phyloP scores from a whole-genome alignment of 2,888 invertebrate genomes.

The Eupeodes latifasciatus region DNA sequence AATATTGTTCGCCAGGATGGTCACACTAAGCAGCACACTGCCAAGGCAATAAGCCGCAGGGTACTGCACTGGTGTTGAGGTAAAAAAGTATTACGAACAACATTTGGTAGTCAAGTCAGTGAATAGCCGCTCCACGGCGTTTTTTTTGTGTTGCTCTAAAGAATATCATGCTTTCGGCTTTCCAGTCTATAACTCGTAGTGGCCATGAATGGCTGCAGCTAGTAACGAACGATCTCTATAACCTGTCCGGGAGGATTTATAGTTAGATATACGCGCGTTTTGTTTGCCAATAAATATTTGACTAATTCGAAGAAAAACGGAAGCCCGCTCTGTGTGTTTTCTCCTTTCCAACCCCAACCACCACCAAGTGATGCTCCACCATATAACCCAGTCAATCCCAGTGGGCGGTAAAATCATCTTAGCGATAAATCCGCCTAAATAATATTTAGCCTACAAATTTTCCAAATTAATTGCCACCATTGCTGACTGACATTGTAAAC shows the following conservation, averaged over 20 bases:
- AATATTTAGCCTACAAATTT: constrained; percentile 46
- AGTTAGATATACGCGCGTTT: constrained; percentile 17
- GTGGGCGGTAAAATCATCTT: constrained; percentile 22
- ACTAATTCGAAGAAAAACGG: constrained; percentile 50
- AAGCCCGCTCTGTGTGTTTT: constrained; percentile 29
- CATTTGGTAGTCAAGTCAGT: constrained; percentile 47
- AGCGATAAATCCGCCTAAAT: constrained; percentile 48
- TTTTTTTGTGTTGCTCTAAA: constrained; percentile 30
- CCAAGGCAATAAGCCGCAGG: constrained; percentile 19
- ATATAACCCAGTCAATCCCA: background rate
- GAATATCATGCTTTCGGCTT: constrained; percentile 56
- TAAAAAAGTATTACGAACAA: constrained; percentile 48
- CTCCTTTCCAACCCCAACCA: no score
- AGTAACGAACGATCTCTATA: constrained; percentile 42
- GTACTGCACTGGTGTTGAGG: constrained; percentile 43
- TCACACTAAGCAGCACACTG: constrained; percentile 21
- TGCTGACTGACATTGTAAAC: constrained; percentile 64
- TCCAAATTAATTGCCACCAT: constrained; percentile 63
- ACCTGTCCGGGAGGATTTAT: constrained; percentile 51
- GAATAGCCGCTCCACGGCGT: constrained; percentile 19
- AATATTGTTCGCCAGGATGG: background rate
- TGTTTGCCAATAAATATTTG: constrained; percentile 49
- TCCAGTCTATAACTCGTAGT: constrained; percentile 63
- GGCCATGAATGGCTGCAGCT: constrained; percentile 64
- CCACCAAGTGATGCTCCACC: background rate